Evolutionary conservation across 2,797 vertebrate genomes (phyloP).

Genomic region (Schizopygopsis pylzovi): DNA sequence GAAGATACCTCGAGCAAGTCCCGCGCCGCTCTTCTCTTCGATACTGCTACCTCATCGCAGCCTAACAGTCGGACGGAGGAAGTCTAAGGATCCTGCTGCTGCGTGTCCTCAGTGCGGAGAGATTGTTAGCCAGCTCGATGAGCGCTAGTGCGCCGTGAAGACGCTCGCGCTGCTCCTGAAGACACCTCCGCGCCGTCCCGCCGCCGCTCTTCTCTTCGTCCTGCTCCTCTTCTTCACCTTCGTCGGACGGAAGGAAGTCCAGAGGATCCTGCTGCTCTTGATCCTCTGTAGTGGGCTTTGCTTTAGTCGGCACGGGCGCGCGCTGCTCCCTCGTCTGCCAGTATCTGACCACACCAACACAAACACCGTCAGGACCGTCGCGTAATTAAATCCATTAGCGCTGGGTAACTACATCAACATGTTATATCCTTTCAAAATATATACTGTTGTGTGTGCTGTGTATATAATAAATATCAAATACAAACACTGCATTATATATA

Average conservation of each 20-base stretch:
- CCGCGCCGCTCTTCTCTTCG: too few species aligned
- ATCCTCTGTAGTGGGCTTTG: slow-evolving; percentile 84
- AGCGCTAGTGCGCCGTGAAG: slow-evolving; percentile 94
- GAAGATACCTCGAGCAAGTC: too few species aligned
- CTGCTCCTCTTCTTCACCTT: slow-evolving; percentile 79
- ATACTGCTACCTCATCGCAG: too few species aligned
- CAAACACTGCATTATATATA: too few species aligned
- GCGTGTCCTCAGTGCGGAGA: slow-evolving; percentile 79
- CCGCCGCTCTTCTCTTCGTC: slow-evolving; percentile 83
- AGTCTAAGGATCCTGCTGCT: too few species aligned
- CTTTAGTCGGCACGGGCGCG: slow-evolving; percentile 81
- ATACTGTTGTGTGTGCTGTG: too few species aligned
- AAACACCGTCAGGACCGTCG: background rate
- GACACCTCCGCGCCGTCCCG: slow-evolving; percentile 82
- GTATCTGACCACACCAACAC: slow-evolving; percentile 76
- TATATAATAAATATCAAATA: too few species aligned
- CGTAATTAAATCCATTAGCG: too few species aligned
- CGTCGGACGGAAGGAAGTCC: slow-evolving; percentile 90
- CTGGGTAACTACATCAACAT: too few species aligned
- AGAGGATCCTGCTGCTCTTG: slow-evolving; percentile 97
- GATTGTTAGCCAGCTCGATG: slow-evolving; percentile 96
- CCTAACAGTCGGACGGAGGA: too few species aligned
- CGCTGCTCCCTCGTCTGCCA: slow-evolving; percentile 95
- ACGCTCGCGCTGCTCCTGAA: slow-evolving; percentile 93
- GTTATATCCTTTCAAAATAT: too few species aligned